Percentiles rank a stretch among this genome's conserved stretches.
phyloP scores from a whole-genome alignment of 2,888 invertebrate species.

The Orthosia cruda region DNA sequence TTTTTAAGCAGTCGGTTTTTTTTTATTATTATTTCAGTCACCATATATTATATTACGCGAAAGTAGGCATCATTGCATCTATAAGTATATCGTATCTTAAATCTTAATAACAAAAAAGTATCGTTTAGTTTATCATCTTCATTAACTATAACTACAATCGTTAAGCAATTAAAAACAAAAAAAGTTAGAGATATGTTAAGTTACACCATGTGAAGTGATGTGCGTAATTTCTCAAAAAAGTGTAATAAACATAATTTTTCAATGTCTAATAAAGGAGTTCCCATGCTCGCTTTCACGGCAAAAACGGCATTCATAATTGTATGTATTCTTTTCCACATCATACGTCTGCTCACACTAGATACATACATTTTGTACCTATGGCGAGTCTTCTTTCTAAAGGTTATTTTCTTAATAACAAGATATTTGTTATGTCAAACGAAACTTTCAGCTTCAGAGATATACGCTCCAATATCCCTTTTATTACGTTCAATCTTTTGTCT shows the following conservation, averaged over 20 bases:
- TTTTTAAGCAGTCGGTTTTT: no score
- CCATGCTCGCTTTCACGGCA: constrained; percentile 66
- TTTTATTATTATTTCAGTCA: background rate
- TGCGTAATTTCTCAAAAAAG: constrained; percentile 52
- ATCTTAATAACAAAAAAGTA: background rate
- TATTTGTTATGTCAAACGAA: no score
- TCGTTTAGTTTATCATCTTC: background rate
- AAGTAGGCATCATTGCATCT: background rate
- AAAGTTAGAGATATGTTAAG: background rate
- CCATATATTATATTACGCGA: background rate
- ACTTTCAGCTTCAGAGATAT: no score
- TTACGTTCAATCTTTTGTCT: no score
- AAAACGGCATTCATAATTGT: constrained; percentile 56
- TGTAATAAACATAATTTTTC: constrained; percentile 46
- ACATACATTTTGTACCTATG: background rate
- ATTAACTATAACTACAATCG: background rate
- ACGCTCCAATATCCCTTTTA: no score
- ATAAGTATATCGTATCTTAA: background rate
- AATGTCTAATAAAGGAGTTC: constrained; percentile 62
- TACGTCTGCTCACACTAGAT: constrained; percentile 1
- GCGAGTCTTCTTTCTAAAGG: background rate
- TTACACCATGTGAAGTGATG: constrained; percentile 6
- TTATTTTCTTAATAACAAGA: no score
- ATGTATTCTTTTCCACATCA: constrained; percentile 49
- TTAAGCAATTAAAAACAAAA: background rate